Percentiles rank a stretch among this genome's conserved stretches.
Evolutionary conservation across 1,140 invertebrate species (phyloP).

Genomic region (Drosophila lacteicornis): DNA sequence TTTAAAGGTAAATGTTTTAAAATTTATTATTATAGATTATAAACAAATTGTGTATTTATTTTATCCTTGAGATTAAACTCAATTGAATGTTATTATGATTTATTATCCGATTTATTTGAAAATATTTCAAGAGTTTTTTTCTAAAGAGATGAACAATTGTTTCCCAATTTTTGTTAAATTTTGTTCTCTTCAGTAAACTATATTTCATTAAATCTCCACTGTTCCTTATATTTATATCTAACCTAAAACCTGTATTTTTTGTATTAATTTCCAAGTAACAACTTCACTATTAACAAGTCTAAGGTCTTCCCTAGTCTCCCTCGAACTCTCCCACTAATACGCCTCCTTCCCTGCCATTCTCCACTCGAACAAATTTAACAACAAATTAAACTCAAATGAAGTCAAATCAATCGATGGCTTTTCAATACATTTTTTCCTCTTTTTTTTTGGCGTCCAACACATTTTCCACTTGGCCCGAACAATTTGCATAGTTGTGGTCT

Average conservation of each 20-base stretch:
- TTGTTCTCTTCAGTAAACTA: background rate
- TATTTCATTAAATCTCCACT: fast-evolving
- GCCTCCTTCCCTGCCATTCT: background rate
- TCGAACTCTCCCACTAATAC: background rate
- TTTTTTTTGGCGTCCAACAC: slow-evolving; percentile 2
- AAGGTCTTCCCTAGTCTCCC: background rate
- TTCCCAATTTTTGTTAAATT: too few species aligned
- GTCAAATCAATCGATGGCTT: slow-evolving; percentile 56
- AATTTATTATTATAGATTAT: too few species aligned
- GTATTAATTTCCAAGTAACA: background rate
- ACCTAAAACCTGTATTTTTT: background rate
- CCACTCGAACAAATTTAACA: slow-evolving; percentile 41
- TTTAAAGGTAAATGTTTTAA: too few species aligned
- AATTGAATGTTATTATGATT: too few species aligned
- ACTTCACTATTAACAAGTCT: background rate
- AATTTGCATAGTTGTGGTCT: slow-evolving; percentile 63
- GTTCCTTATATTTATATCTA: background rate
- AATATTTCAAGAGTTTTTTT: too few species aligned
- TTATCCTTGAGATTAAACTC: too few species aligned
- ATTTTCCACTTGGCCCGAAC: slow-evolving; percentile 53
- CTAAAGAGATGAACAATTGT: too few species aligned
- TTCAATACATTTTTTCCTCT: slow-evolving; percentile 16
- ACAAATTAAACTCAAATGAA: slow-evolving; percentile 62
- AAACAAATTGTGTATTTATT: too few species aligned
- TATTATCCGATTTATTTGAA: too few species aligned